Conservation (phyloP, 2,113 vertebrate species). For the Petrocephalus microphthalmus region DNA sequence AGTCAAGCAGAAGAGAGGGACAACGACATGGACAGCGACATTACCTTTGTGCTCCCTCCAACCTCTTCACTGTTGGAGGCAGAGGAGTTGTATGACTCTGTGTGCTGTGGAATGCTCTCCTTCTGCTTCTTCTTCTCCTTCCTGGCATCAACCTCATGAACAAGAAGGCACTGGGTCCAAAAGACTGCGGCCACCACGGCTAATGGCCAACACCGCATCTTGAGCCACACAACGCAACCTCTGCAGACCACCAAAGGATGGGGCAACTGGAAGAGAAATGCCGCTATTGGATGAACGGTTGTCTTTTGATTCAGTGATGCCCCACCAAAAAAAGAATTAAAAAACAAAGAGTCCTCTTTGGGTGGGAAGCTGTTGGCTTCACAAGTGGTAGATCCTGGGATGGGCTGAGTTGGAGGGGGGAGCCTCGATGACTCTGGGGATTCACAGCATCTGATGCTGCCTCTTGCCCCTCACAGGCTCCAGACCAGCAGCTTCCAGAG, state of each 20-base stretch:
- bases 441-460: constrained; percentile 41
- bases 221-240: constrained; percentile 33
- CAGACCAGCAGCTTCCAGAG: constrained; percentile 39
- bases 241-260: background rate
- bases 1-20: background rate
- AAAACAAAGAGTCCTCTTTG: background rate
- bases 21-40: background rate
- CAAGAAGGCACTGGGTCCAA: constrained; percentile 68
- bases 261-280: background rate
- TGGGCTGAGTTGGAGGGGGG: background rate
- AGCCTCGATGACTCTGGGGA: constrained; percentile 12
- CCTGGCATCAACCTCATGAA: constrained; percentile 59
- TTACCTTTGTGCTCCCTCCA: constrained; percentile 68
- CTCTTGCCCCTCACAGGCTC: constrained; percentile 38
- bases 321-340: background rate
- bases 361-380: background rate
- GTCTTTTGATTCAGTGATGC: background rate
- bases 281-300: background rate
- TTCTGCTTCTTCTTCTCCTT: constrained; percentile 70
- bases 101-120: constrained; percentile 61
- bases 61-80: constrained; percentile 74
- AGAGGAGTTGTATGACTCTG: constrained; percentile 69
- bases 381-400: background rate
- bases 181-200: constrained; percentile 61
- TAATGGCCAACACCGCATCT: constrained; percentile 70